Evolutionary conservation across 2,888 invertebrate genomes (phyloP).

Genomic region (Morpho deidamia): DNA sequence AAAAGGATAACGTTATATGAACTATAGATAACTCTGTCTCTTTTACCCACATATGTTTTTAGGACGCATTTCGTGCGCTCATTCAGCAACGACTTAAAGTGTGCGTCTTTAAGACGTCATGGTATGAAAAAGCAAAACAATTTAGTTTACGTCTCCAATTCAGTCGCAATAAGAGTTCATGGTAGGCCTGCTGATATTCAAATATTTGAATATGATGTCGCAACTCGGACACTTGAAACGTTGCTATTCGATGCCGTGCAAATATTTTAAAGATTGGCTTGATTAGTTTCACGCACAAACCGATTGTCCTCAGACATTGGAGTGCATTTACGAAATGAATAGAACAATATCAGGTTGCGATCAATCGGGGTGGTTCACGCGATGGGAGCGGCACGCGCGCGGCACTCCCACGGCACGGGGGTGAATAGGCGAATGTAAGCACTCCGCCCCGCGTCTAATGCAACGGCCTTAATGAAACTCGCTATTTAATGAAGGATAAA

Average conservation of each 20-base stretch:
- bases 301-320: slow-evolving; percentile 22
- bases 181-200: no score
- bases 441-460: slow-evolving; percentile 40
- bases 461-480: slow-evolving; percentile 28
- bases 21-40: no score
- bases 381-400: slow-evolving; percentile 75
- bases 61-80: no score
- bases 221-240: not conserved
- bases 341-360: slow-evolving; percentile 34
- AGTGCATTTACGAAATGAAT: slow-evolving; percentile 36
- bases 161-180: no score
- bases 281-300: slow-evolving; percentile 30
- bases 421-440: slow-evolving; percentile 32
- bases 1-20: no score
- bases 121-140: no score
- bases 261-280: slow-evolving; percentile 43
- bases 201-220: not conserved
- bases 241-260: slow-evolving; percentile 28
- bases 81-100: no score
- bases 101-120: no score
- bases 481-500: slow-evolving; percentile 16
- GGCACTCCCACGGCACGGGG: slow-evolving; percentile 74
- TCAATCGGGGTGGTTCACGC: slow-evolving; percentile 62
- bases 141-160: no score
- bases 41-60: no score